phyloP scores from a whole-genome alignment of 2,113 vertebrate genomes.

The Silurus meridionalis region DNA sequence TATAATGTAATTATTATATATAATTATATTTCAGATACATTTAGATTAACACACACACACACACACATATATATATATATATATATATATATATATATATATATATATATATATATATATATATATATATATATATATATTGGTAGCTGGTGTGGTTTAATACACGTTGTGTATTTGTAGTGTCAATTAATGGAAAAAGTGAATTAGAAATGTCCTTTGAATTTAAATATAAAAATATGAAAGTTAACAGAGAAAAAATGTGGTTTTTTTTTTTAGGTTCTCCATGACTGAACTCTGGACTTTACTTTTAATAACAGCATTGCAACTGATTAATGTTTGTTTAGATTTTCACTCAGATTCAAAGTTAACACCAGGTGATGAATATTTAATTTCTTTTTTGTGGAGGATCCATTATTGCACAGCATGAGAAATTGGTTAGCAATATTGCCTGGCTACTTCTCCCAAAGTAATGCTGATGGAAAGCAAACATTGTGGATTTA shows the following conservation, averaged over 20 bases:
- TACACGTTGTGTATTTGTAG: slow-evolving; percentile 45
- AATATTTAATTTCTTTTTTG: slow-evolving; percentile 73
- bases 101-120: no score
- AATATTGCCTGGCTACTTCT: slow-evolving; percentile 47
- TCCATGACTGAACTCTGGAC: slow-evolving; percentile 50
- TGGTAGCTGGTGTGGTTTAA: no score
- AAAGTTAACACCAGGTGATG: slow-evolving; percentile 66
- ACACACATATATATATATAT: no score
- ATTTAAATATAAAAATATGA: slow-evolving; percentile 31
- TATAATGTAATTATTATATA: no score
- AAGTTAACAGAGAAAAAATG: slow-evolving; percentile 17
- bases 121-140: no score
- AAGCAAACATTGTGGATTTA: slow-evolving; percentile 1
- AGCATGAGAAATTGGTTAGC: slow-evolving; percentile 57
- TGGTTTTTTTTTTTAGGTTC: slow-evolving; percentile 2
- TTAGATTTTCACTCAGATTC: slow-evolving; percentile 68
- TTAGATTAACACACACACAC: no score
- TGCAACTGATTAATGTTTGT: slow-evolving; percentile 72
- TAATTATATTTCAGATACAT: no score
- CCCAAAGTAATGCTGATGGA: slow-evolving; percentile 28
- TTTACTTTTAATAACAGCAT: slow-evolving; percentile 62
- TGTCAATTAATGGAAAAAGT: slow-evolving; percentile 22
- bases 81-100: no score
- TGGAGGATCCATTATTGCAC: slow-evolving; percentile 70
- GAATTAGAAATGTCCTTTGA: background rate